Percentiles rank a stretch among this genome's conserved stretches.
phyloP scores from a whole-genome alignment of 2,888 invertebrate species.

The Rambutsinella grinnellia region DNA sequence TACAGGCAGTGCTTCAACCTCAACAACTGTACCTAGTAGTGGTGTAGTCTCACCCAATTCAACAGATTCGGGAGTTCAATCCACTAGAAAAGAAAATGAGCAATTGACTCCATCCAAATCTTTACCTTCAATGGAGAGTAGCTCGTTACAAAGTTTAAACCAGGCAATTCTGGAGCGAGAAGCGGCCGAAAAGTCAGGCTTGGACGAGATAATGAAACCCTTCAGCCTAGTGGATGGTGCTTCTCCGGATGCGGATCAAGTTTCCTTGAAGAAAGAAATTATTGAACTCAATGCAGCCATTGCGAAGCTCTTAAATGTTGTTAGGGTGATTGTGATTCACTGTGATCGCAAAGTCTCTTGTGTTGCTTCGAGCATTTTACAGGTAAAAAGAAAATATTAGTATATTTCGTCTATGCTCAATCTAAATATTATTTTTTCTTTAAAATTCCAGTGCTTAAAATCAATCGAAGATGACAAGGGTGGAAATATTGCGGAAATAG shows the following conservation, averaged over 20 bases:
- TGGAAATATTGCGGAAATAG: conserved; percentile 57
- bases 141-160: conserved; percentile 61
- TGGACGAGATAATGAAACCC: conserved; percentile 48
- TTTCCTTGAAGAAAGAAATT: conserved; percentile 56
- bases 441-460: conserved; percentile 61
- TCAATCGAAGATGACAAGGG: conserved; percentile 61
- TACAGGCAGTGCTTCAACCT: not conserved
- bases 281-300: conserved; percentile 61
- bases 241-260: conserved; percentile 47
- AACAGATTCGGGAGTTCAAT: not conserved
- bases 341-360: conserved; percentile 63
- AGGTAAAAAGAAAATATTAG: too few species aligned
- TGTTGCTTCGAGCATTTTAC: conserved; percentile 64
- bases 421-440: too few species aligned
- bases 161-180: conserved; percentile 65
- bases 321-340: conserved; percentile 62
- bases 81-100: not conserved
- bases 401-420: too few species aligned
- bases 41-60: not conserved
- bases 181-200: conserved; percentile 58
- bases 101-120: not conserved
- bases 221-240: conserved; percentile 33
- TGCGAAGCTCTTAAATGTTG: conserved; percentile 56
- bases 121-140: conserved; percentile 33
- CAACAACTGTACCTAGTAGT: not conserved